Conservation (phyloP, 2,797 vertebrate genomes). For the Picus viridis region DNA sequence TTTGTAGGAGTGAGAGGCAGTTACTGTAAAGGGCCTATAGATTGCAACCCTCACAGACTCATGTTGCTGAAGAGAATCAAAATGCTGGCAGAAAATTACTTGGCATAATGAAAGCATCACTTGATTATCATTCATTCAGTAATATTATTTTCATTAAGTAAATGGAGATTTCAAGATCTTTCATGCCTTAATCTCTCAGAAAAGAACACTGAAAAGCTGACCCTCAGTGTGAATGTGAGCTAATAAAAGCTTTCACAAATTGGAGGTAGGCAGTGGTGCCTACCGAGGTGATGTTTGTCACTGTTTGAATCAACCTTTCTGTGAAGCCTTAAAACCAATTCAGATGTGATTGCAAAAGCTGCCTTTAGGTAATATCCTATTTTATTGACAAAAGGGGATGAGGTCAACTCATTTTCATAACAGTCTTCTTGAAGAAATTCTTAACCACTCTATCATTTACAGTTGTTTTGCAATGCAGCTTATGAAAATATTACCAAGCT, state of each 20-base stretch:
- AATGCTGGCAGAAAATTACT: slow-evolving; percentile 55
- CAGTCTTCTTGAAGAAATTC: slow-evolving; percentile 47
- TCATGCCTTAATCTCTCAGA: slow-evolving; percentile 51
- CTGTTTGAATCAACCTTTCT: slow-evolving; percentile 55
- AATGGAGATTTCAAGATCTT: slow-evolving; percentile 67
- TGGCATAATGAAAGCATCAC: slow-evolving; percentile 63
- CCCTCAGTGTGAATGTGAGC: slow-evolving; percentile 44
- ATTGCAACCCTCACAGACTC: neutral
- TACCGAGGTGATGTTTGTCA: slow-evolving; percentile 54
- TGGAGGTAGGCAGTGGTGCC: slow-evolving; percentile 33
- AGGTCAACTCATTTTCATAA: slow-evolving; percentile 68
- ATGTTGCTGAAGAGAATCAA: slow-evolving; percentile 36
- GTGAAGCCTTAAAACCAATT: slow-evolving; percentile 64
- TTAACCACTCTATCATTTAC: slow-evolving; percentile 43
- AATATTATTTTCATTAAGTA: slow-evolving; percentile 75
- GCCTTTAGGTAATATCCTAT: slow-evolving; percentile 59
- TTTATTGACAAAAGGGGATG: slow-evolving; percentile 63
- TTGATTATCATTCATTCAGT: slow-evolving; percentile 69
- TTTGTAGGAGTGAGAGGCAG: neutral
- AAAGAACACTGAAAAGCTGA: slow-evolving; percentile 43
- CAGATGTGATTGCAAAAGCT: slow-evolving; percentile 48
- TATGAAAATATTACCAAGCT: slow-evolving; percentile 20
- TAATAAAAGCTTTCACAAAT: slow-evolving; percentile 69
- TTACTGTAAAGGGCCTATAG: neutral
- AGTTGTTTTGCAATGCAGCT: slow-evolving; percentile 5